phyloP scores from a whole-genome alignment of 2,113 vertebrate species.

The Nerophis ophidion region DNA sequence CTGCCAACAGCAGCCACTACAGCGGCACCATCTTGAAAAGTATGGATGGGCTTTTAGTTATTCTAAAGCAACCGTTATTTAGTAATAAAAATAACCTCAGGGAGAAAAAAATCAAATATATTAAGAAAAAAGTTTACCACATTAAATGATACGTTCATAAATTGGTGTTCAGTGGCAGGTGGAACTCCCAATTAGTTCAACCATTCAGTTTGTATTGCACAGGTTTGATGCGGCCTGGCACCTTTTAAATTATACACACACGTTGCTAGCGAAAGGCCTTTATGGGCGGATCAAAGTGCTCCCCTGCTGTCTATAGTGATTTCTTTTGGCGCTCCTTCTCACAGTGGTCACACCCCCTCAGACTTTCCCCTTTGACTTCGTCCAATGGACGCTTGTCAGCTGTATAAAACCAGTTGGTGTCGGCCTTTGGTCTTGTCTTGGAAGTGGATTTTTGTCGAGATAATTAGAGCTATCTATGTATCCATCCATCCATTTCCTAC shows the following conservation, averaged over 20 bases:
- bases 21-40: too few relatives aligned
- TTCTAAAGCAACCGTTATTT: too few relatives aligned
- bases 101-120: neutral
- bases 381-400: conserved; percentile 65
- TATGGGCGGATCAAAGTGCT: conserved; percentile 60
- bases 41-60: too few relatives aligned
- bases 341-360: conserved; percentile 54
- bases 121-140: neutral
- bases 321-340: conserved; percentile 39
- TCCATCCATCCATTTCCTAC: neutral
- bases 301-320: conserved; percentile 54
- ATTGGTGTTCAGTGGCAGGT: conserved; percentile 49
- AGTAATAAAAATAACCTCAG: neutral
- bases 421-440: conserved; percentile 58
- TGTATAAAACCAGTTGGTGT: conserved; percentile 54
- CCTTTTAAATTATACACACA: conserved; percentile 49
- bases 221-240: conserved; percentile 46
- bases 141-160: conserved; percentile 12
- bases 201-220: conserved; percentile 46
- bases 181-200: conserved; percentile 63
- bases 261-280: conserved; percentile 36
- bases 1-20: too few relatives aligned
- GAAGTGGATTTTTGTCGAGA: conserved; percentile 1
- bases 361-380: conserved; percentile 69
- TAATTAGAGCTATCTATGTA: neutral